Percentiles rank a stretch among this genome's conserved stretches.
Evolutionary conservation across 1,140 invertebrate genomes (phyloP).

Genomic region (Listronotus oregonensis): DNA sequence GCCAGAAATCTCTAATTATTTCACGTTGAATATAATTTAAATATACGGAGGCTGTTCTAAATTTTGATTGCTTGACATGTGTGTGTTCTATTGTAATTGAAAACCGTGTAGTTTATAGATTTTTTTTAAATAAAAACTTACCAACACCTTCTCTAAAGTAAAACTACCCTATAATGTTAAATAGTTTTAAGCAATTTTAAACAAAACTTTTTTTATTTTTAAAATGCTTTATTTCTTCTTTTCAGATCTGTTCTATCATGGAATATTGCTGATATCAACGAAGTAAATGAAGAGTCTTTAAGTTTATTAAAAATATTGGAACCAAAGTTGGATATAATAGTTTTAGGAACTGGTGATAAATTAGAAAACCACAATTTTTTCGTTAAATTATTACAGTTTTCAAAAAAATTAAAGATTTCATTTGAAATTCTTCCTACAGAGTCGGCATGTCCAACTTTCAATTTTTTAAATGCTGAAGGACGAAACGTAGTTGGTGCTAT

Average conservation of each 20-base stretch:
- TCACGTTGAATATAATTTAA: no score
- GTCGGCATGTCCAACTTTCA: conserved; percentile 80
- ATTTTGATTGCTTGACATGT: no score
- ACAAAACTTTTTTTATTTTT: no score
- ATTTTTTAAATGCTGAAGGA: conserved; percentile 79
- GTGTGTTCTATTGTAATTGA: no score
- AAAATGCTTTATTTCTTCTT: no score
- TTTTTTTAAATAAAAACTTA: no score
- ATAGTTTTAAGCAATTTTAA: no score
- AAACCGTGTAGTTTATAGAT: no score
- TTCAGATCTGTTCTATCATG: conserved; percentile 78
- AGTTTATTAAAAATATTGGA: conserved; percentile 77
- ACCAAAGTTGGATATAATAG: conserved; percentile 83
- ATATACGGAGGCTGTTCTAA: no score
- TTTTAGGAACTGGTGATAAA: conserved; percentile 75
- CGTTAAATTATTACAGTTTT: conserved; percentile 58
- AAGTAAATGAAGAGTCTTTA: conserved; percentile 79
- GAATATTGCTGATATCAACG: conserved; percentile 69
- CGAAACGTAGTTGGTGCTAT: conserved; percentile 77
- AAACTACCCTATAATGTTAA: no score
- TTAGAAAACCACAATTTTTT: conserved; percentile 52
- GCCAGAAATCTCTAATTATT: no score
- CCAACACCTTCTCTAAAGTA: no score
- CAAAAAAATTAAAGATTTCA: conserved; percentile 64
- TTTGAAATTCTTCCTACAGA: conserved; percentile 77